A percentile compares a stretch with the other conserved stretches of the same genome.
Evolutionary conservation across 2,113 vertebrate species (phyloP).

Genomic region (Myotis brandtii): DNA sequence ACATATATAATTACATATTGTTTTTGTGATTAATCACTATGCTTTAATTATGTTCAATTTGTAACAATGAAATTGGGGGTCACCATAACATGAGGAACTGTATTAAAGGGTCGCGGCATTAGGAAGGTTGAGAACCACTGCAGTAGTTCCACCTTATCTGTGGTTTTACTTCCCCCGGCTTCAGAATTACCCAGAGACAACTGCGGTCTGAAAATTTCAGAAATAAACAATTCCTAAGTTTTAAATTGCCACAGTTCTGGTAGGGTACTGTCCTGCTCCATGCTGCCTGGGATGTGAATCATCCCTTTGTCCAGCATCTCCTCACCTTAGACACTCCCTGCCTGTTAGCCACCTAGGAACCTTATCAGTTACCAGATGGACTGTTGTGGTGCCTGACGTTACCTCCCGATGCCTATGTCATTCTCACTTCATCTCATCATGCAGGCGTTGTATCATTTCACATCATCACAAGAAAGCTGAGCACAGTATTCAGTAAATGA

Average conservation of each 20-base stretch:
- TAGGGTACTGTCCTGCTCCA: neutral
- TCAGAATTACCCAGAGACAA: neutral
- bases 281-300: neutral
- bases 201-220: neutral
- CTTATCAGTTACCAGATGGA: neutral
- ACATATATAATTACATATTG: too few species aligned
- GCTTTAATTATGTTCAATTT: too few species aligned
- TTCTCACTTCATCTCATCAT: neutral
- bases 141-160: neutral
- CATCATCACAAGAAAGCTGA: neutral
- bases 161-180: neutral
- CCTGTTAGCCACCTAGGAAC: neutral
- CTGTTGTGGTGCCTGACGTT: neutral
- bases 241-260: neutral
- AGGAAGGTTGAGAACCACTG: too few species aligned
- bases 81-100: too few species aligned
- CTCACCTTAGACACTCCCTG: neutral
- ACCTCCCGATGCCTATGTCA: neutral
- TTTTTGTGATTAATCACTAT: too few species aligned
- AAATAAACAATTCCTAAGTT: neutral
- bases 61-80: too few species aligned
- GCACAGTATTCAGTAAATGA: neutral
- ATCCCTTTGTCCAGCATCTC: neutral
- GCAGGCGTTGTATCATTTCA: too few species aligned
- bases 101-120: too few species aligned